phyloP scores from a whole-genome alignment of 2,113 vertebrate genomes.

The Chionis minor region DNA sequence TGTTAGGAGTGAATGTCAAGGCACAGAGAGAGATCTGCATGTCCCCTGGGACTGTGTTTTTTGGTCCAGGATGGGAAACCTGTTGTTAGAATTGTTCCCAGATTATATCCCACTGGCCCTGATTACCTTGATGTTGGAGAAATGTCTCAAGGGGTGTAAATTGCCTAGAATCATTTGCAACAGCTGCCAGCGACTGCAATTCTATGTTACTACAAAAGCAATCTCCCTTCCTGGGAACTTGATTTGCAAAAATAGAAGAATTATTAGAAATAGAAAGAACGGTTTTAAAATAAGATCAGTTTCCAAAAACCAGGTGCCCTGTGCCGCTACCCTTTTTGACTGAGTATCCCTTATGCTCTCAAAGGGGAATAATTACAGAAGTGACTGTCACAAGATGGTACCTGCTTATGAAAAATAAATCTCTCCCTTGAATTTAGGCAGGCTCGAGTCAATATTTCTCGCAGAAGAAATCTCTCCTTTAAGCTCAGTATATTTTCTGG shows the following conservation, averaged over 20 bases:
- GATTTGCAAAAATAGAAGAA: slow-evolving; percentile 63
- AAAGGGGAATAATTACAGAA: slow-evolving; percentile 40
- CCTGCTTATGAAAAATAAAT: slow-evolving; percentile 46
- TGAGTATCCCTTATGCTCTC: slow-evolving; percentile 4
- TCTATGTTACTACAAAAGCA: slow-evolving; percentile 69
- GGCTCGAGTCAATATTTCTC: slow-evolving; percentile 32
- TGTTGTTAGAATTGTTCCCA: slow-evolving; percentile 51
- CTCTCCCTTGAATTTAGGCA: slow-evolving; percentile 38
- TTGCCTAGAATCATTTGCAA: slow-evolving; percentile 64
- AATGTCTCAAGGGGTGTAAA: slow-evolving; percentile 50
- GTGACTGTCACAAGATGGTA: slow-evolving; percentile 18
- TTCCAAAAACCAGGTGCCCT: slow-evolving; percentile 3
- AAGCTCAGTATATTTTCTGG: slow-evolving; percentile 66
- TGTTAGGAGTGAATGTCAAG: slow-evolving; percentile 5
- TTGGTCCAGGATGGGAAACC: slow-evolving; percentile 44
- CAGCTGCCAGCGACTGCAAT: slow-evolving; percentile 63
- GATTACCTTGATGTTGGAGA: slow-evolving; percentile 66
- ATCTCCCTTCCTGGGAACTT: slow-evolving; percentile 57
- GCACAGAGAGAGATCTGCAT: neutral
- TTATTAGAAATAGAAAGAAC: slow-evolving; percentile 52
- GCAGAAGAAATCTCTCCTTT: slow-evolving; percentile 52
- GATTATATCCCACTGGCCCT: slow-evolving; percentile 61
- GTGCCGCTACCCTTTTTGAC: neutral
- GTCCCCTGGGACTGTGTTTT: neutral
- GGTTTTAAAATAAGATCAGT: slow-evolving; percentile 16